Base-by-base conservation (phyloP, 1,140 invertebrate species). In the Anastrepha ludens region DNA sequence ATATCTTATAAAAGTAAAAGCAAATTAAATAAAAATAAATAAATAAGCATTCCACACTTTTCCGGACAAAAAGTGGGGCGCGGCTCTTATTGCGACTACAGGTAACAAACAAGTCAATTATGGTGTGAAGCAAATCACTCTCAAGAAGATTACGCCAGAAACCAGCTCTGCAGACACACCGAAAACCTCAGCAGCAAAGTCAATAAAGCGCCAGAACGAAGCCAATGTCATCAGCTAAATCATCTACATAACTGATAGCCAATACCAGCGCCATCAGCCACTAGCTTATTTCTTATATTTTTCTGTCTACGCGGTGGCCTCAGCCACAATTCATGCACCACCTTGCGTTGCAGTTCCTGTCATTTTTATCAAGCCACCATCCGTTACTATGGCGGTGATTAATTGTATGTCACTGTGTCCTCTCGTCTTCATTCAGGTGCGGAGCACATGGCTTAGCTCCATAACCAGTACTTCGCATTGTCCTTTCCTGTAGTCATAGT, bases 271-370 rank as follows among this genome's bases (percentile, higher is more conserved):
- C 41, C 20, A 17, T 39, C 39, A 70, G 13, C 11, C 15, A 13
- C 3, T 47, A 17, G 2, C 6, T 13, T 41, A 1, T 17, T 62
- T 62, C 2, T 67, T 74, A 44, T n/a, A 44, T 39, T 47, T 3
- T 39, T n/a, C 67, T n/a, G 4, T 3, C 2, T 8, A 39, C 29
- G 3, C 65, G 11, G 20, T 11, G 9, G 5, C 20, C 29, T 55
- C 44, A 74, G 8, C 4, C 11, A 29, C 29, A 29, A 1, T 29
- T 29, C 29, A 29, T 47, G 44, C 41, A 5, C 15, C 67, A 74
- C 17, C 67, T 44, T 15, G 4, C 41, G 67, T 41, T 74, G 67
- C 41, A 74, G 67, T 74, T 74, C 39, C 67, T 74, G 41, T 74
- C 67, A 74, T 74, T 39, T 74, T 41, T 74, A 47, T 74, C 67